Evolutionary conservation across 2,797 vertebrate species (phyloP).

Genomic region (Calcarius lapponicus): DNA sequence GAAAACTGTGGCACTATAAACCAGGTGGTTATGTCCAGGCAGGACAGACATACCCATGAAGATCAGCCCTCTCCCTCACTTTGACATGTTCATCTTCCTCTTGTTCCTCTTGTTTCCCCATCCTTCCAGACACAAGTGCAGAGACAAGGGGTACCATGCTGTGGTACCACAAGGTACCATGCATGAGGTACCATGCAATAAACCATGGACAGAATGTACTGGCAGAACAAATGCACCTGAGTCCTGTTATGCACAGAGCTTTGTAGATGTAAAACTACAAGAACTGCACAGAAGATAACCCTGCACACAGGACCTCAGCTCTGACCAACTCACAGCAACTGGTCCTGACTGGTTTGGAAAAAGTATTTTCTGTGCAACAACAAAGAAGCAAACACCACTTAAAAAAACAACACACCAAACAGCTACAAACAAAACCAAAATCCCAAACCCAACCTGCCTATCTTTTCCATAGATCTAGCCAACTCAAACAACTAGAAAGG

Average conservation of each 20-base stretch:
- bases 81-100: background rate
- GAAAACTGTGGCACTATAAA: background rate
- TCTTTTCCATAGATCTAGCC: background rate
- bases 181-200: background rate
- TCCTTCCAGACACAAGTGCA: background rate
- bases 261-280: background rate
- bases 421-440: background rate
- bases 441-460: background rate
- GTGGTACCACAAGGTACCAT: background rate
- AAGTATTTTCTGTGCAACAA: background rate
- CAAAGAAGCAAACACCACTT: background rate
- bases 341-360: background rate
- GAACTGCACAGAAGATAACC: background rate
- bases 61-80: background rate
- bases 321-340: background rate
- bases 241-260: background rate
- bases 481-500: background rate
- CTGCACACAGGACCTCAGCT: background rate
- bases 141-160: background rate
- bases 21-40: background rate
- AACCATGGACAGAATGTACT: background rate
- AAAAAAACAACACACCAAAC: background rate
- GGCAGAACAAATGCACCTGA: background rate
- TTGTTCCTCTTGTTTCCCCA: background rate
- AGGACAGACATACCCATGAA: background rate